Percentiles rank a stretch among this genome's conserved stretches.
Conservation (phyloP, 2,113 vertebrate species). For the Hipposideros armiger region DNA sequence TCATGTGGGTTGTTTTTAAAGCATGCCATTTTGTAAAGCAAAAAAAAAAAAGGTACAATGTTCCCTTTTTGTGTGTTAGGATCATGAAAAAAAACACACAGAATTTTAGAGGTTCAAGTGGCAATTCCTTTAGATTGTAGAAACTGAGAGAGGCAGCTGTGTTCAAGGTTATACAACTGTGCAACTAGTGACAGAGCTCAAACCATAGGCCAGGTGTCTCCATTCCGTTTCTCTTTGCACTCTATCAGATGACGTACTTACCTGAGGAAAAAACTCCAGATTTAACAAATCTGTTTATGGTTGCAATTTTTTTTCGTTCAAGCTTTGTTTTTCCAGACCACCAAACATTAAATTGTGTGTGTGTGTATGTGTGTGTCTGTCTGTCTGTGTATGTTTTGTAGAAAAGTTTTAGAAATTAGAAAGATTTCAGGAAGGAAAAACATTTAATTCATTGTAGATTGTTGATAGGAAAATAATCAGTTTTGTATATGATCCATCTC, state of each 20-base stretch:
- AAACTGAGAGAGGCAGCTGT: background rate
- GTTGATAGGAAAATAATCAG: background rate
- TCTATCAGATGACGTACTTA: background rate
- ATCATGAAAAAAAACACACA: background rate
- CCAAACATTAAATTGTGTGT: background rate
- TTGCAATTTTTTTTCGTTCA: constrained; percentile 7
- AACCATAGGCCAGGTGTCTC: background rate
- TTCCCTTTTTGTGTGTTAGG: background rate
- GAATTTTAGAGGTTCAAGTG: constrained; percentile 24
- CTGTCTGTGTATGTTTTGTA: too few relatives aligned
- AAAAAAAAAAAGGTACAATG: background rate
- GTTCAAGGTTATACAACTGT: background rate
- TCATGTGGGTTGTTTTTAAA: constrained; percentile 30
- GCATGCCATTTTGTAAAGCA: background rate
- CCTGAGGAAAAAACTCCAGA: background rate
- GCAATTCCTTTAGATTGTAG: background rate
- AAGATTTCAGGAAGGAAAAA: constrained; percentile 14
- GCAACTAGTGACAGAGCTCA: background rate
- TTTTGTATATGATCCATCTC: constrained; percentile 36
- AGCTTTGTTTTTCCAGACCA: background rate
- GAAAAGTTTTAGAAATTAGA: background rate
- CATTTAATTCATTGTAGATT: background rate
- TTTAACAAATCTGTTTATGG: constrained; percentile 45
- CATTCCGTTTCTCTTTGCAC: background rate
- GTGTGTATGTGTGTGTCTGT: background rate